These are phyloP conservation scores for Thalassaphorura encarpata DNA, from an alignment of 1,140 invertebrate species.

Conservation along the genomic window DNA sequence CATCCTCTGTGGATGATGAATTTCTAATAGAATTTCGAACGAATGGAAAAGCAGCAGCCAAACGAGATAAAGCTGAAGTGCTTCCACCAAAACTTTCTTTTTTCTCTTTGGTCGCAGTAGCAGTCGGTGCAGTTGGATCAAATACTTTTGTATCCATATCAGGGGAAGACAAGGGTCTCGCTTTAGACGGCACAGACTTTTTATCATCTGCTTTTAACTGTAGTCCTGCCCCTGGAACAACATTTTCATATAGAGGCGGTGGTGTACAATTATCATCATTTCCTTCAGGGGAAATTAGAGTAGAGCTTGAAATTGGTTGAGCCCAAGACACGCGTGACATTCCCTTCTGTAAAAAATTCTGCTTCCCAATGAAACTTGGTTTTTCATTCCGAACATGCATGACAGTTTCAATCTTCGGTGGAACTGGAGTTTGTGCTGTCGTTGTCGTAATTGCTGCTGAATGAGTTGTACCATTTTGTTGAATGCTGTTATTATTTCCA, in stretches of 20 bases:
- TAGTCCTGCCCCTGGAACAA: background rate
- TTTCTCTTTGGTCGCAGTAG: too few relatives aligned
- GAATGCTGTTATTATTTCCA: background rate
- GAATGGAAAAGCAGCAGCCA: conserved; percentile 27
- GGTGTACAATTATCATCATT: background rate
- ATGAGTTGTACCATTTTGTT: conserved; percentile 14
- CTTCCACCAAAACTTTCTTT: conserved; percentile 8
- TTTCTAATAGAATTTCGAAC: conserved; percentile 19
- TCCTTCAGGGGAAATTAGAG: conserved; percentile 10
- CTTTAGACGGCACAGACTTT: background rate
- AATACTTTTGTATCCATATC: conserved; percentile 32
- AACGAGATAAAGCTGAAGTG: conserved; percentile 21
- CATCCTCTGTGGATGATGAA: conserved; percentile 3
- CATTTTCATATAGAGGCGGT: conserved; percentile 23
- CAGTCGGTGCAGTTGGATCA: background rate
- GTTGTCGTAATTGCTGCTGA: conserved; percentile 17
- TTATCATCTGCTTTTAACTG: background rate
- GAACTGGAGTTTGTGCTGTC: background rate
- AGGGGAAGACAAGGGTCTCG: conserved; percentile 43
- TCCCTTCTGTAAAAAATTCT: conserved; percentile 24
- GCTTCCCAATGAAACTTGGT: too few relatives aligned
- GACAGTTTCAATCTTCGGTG: conserved; percentile 14
- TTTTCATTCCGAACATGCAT: too few relatives aligned
- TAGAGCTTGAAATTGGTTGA: conserved; percentile 24
- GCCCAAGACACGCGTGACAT: conserved; percentile 29